Base-by-base conservation (phyloP, 2,113 vertebrate species). In the Megaleporinus macrocephalus region DNA sequence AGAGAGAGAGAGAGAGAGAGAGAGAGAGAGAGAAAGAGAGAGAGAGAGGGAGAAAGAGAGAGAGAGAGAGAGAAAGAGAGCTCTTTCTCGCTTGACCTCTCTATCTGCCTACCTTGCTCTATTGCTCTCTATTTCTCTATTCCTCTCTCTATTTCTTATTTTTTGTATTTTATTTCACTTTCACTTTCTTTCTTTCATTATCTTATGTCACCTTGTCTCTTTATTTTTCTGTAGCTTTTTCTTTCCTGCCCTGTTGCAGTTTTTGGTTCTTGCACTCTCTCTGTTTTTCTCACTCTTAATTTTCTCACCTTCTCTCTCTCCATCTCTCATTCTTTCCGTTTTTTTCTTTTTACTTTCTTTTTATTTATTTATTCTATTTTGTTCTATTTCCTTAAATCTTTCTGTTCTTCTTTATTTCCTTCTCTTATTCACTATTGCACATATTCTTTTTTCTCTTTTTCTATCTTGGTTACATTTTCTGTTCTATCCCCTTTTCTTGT, bases 401-500 rank as follows among this genome's bases (percentile, higher is more conserved):
- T 77, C 65, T 57, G 49, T 49, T 71, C 55, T 5, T 47, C 66
- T 78, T 62, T 20, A 33, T 51, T 47, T 51, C 61, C 80, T 86
- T 86, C 80, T 83, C 81, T 36, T 36, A 3, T 36, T 6, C 6
- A 4, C 6, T 36, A 36, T 7, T n/a, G n/a, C 36, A 4, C 7
- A 3, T 36, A 4, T 3, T 36, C 36, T 36, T 7, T 36, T 7
- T 36, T 7, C n/a, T n/a, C n/a, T n/a, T n/a, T n/a, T n/a, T n/a
- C n/a, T n/a, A n/a, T n/a, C n/a, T n/a, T n/a, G n/a, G n/a, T n/a
- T n/a, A n/a, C n/a, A n/a, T n/a, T n/a, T n/a, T n/a, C n/a, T n/a
- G n/a, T n/a, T 81, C 57, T 76, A 82, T 83, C 33, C 84, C 76
- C 87, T 89, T 86, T 89, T 83, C n/a, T n/a, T n/a, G n/a, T n/a